Percentiles rank a stretch among this genome's conserved stretches.
Evolutionary conservation across 2,888 invertebrate species (phyloP).

Genomic region (Spisula subtruncata): DNA sequence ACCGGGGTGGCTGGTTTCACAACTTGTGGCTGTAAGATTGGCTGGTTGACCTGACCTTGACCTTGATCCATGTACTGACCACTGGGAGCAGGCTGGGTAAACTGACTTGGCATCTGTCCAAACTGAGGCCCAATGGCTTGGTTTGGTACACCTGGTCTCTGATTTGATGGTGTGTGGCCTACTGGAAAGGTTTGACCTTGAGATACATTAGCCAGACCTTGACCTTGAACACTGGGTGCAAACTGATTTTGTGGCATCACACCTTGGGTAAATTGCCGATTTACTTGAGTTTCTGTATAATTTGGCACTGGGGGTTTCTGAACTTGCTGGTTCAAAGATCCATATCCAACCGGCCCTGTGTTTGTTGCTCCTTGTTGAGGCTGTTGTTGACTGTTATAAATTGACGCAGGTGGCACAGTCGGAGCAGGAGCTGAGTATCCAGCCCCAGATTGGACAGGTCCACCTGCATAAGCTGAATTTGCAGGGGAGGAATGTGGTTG

Average conservation of each 20-base stretch:
- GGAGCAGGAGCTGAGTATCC: conserved; percentile 17
- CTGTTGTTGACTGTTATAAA: background rate
- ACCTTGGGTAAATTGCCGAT: conserved; percentile 48
- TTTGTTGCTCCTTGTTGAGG: conserved; percentile 52
- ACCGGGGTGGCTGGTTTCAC: conserved; percentile 40
- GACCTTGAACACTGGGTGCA: conserved; percentile 22
- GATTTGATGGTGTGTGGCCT: conserved; percentile 45
- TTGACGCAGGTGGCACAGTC: conserved; percentile 7
- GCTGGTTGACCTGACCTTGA: conserved; percentile 34
- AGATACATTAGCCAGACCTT: conserved; percentile 34
- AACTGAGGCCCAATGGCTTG: conserved; percentile 49
- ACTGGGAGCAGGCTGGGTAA: background rate
- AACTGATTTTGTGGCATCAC: conserved; percentile 22
- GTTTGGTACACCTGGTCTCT: conserved; percentile 41
- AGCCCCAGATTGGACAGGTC: background rate
- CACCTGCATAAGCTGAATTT: background rate
- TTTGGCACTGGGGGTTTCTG: conserved; percentile 45
- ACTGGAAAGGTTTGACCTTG: conserved; percentile 43
- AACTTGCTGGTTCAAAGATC: conserved; percentile 45
- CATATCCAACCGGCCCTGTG: conserved; percentile 38
- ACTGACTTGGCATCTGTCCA: conserved; percentile 31
- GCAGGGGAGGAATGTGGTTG: conserved; percentile 24
- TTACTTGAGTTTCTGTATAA: conserved; percentile 53
- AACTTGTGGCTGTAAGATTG: conserved; percentile 62
- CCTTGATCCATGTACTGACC: conserved; percentile 41